Evolutionary conservation across 2,797 vertebrate genomes (phyloP).

Genomic region (Dicrostonyx torquatus): DNA sequence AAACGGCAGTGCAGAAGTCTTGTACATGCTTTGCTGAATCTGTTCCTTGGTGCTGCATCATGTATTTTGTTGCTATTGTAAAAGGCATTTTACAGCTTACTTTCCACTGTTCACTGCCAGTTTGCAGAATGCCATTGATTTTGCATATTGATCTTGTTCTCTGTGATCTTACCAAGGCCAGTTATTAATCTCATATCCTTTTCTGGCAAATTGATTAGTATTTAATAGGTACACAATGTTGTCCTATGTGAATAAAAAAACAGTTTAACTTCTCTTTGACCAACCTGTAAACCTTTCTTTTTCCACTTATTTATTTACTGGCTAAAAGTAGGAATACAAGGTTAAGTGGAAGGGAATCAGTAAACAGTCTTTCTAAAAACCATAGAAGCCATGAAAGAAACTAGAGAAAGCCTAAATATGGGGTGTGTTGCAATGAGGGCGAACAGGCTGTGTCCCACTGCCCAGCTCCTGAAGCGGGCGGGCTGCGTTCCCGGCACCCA

Average conservation of each 20-base stretch:
- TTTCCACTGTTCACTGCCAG: background rate
- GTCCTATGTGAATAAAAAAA: background rate
- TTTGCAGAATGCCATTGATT: conserved; percentile 10
- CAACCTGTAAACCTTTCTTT: background rate
- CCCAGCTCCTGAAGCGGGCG: no score
- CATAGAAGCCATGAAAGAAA: background rate
- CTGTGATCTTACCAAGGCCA: background rate
- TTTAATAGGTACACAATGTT: conserved; percentile 36
- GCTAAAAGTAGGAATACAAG: background rate
- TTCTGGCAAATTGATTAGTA: background rate
- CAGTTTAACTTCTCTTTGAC: conserved; percentile 2
- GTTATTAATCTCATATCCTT: conserved; percentile 13
- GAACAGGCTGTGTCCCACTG: no score
- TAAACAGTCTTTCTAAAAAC: background rate
- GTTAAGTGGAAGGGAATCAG: background rate
- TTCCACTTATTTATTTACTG: background rate
- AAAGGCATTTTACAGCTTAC: background rate
- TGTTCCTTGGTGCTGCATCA: background rate
- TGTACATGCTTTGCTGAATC: background rate
- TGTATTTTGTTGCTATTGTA: background rate
- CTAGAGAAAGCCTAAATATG: background rate
- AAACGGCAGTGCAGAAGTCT: background rate
- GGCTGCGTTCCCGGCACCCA: no score
- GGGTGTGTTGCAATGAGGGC: no score
- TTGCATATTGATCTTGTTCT: conserved; percentile 5